Evolutionary conservation across 2,888 invertebrate species (phyloP).

Genomic region (Oligia strigilis): DNA sequence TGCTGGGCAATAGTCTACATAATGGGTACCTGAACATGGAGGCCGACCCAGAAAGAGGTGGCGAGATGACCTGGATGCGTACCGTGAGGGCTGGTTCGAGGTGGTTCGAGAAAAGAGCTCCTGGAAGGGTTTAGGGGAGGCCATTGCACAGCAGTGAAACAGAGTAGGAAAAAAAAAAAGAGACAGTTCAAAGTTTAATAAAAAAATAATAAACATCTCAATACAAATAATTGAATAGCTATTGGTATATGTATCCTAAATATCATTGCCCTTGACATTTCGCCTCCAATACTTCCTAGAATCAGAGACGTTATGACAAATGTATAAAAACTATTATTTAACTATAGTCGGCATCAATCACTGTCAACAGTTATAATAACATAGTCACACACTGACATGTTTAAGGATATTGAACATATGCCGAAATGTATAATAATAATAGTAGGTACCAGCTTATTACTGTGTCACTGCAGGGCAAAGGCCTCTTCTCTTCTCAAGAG

Average conservation of each 20-base stretch:
- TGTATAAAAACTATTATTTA: constrained; percentile 61
- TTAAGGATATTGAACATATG: constrained; percentile 36
- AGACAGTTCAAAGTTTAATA: constrained; percentile 13
- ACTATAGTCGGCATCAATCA: constrained; percentile 69
- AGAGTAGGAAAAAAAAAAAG: neutral
- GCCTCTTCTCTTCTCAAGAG: neutral
- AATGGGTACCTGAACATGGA: neutral
- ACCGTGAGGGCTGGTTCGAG: neutral
- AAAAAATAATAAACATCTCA: constrained; percentile 11
- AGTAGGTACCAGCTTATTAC: neutral
- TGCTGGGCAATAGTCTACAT: neutral
- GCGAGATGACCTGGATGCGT: neutral
- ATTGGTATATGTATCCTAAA: constrained; percentile 52
- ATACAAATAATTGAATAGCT: constrained; percentile 38
- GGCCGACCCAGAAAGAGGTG: neutral
- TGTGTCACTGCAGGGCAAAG: too few species aligned
- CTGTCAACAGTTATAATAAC: constrained; percentile 61
- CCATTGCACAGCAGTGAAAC: neutral
- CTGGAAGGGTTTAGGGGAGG: neutral
- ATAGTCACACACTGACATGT: constrained; percentile 39
- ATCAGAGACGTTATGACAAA: constrained; percentile 61
- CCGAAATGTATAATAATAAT: constrained; percentile 6
- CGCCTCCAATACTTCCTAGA: constrained; percentile 71
- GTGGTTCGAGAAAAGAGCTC: neutral
- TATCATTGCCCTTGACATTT: constrained; percentile 74